Evolutionary conservation across 2,113 vertebrate genomes (phyloP).

Genomic region (Tenrec ecaudatus): DNA sequence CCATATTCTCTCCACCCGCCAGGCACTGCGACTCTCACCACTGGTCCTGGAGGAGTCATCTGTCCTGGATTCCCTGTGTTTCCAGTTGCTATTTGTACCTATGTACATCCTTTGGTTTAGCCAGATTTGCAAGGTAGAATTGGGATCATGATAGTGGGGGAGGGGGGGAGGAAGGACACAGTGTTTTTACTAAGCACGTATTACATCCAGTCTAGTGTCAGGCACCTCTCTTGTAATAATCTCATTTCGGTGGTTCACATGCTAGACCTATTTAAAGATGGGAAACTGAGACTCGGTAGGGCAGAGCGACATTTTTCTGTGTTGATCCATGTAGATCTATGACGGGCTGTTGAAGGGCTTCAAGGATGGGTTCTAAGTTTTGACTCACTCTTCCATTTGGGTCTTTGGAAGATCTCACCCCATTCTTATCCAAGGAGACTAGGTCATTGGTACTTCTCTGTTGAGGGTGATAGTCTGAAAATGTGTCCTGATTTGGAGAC

Average conservation of each 20-base stretch:
- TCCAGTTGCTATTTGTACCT: no score
- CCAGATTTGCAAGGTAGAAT: no score
- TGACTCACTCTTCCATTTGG: not conserved
- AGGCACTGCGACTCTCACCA: no score
- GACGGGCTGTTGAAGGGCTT: not conserved
- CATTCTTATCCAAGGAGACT: not conserved
- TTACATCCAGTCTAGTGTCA: no score
- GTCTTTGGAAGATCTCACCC: not conserved
- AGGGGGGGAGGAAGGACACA: no score
- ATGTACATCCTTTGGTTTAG: no score
- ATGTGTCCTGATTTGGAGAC: not conserved
- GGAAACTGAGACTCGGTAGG: not conserved
- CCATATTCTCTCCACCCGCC: no score
- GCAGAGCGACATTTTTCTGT: not conserved
- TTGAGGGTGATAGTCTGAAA: not conserved
- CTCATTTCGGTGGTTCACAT: not conserved
- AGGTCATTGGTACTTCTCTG: not conserved
- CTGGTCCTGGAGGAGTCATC: no score
- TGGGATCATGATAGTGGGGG: no score
- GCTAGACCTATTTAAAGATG: not conserved
- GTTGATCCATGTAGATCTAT: not conserved
- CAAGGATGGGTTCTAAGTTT: no score
- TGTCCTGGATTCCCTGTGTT: no score
- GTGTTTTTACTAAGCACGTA: not conserved
- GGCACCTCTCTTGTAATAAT: fast-evolving